These are phyloP conservation scores for Tethya wilhelma DNA, from an alignment of 37 sponge, comb jelly and placozoan species.

Conservation along the genomic window DNA sequence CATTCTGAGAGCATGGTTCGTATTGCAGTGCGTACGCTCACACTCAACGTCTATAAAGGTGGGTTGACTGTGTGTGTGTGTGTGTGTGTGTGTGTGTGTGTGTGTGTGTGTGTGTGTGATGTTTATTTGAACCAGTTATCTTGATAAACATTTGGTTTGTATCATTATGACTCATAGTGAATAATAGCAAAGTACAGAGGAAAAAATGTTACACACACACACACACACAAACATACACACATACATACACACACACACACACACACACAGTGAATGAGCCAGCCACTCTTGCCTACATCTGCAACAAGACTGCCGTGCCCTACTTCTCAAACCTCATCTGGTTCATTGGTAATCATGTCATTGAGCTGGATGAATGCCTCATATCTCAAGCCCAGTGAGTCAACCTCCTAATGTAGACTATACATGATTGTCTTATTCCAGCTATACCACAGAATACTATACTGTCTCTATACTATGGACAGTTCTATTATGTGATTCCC, in stretches of 20 bases:
- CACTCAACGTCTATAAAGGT: constrained; percentile 97
- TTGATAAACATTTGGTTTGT: neutral
- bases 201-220: too few species aligned
- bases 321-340: constrained; percentile 97
- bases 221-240: too few species aligned
- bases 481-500: neutral
- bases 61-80: neutral
- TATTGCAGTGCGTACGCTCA: constrained; percentile 95
- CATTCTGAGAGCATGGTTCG: constrained; percentile 99
- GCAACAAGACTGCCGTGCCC: constrained; percentile 91
- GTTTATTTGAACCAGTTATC: neutral
- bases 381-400: constrained; percentile 76
- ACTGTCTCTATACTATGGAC: neutral
- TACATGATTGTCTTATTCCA: neutral
- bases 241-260: neutral
- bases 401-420: neutral
- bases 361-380: constrained; percentile 92
- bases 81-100: neutral
- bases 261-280: constrained; percentile 70
- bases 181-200: too few species aligned
- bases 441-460: neutral
- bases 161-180: too few species aligned
- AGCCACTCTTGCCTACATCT: constrained; percentile 80
- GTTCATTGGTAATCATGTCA: constrained; percentile 94
- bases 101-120: neutral